These are phyloP conservation scores for Ephydatia muelleri DNA, from an alignment of 37 sponge, comb jelly and placozoan species.

Conservation along the genomic window DNA sequence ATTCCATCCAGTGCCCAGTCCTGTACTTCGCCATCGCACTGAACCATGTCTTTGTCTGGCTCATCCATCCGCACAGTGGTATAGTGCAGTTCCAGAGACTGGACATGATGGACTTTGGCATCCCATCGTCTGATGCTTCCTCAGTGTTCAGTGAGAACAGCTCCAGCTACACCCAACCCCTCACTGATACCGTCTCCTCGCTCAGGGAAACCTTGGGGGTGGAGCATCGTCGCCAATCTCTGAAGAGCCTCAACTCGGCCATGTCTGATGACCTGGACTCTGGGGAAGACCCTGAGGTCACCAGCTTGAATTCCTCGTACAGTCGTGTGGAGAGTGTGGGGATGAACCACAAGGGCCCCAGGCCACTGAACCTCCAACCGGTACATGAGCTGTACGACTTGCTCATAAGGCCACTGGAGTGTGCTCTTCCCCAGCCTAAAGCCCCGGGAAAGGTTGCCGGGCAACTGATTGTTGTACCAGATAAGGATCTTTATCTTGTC, in stretches of 20 bases:
- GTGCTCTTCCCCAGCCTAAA: conserved; percentile 68
- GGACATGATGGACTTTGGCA: conserved; percentile 65
- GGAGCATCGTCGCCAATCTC: conserved; percentile 43
- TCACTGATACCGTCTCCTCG: conserved; percentile 60
- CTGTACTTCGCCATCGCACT: conserved; percentile 85
- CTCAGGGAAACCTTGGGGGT: conserved; percentile 76
- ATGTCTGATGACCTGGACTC: conserved; percentile 64
- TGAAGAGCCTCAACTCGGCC: conserved; percentile 54
- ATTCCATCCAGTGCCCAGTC: conserved; percentile 55
- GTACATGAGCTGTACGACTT: conserved; percentile 84
- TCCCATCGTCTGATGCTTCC: conserved; percentile 51
- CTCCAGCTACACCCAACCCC: conserved; percentile 57
- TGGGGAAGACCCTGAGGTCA: conserved; percentile 56
- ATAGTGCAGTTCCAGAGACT: conserved; percentile 86
- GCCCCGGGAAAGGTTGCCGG: conserved; percentile 14
- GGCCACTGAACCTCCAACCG: conserved; percentile 68
- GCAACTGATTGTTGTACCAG: conserved; percentile 71
- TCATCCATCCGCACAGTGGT: conserved; percentile 84
- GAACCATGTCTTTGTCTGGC: conserved; percentile 86
- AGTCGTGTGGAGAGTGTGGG: conserved; percentile 6
- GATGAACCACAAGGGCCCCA: conserved; percentile 23
- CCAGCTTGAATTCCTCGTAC: conserved; percentile 22
- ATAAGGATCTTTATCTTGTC: conserved; percentile 91
- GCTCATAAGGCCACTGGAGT: conserved; percentile 84
- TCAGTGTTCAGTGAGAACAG: conserved; percentile 78